Conservation (phyloP, 2,113 vertebrate species). For the Psammodynastes pulverulentus region DNA sequence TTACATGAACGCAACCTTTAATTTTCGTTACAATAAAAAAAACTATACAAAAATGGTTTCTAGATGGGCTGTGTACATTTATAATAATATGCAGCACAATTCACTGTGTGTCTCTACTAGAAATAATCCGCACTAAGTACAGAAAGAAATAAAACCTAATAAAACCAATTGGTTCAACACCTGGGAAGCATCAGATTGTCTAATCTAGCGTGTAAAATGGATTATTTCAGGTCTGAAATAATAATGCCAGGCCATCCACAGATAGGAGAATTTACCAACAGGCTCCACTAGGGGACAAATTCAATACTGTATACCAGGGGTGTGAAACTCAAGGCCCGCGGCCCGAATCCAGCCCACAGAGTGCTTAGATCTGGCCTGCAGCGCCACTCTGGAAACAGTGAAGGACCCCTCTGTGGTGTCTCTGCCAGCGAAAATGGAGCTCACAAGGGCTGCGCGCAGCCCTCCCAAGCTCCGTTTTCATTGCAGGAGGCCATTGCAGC, state of each 20-base stretch:
- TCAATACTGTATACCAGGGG: neutral
- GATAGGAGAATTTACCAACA: neutral
- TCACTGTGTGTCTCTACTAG: neutral
- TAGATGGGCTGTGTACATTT: neutral
- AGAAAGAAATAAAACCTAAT: neutral
- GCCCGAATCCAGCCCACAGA: too few species aligned
- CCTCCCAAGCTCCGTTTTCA: too few species aligned
- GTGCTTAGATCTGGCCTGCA: too few species aligned
- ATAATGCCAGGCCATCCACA: neutral
- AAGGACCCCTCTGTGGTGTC: too few species aligned
- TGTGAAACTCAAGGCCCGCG: too few species aligned
- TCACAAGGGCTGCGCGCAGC: too few species aligned
- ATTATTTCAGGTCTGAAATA: neutral
- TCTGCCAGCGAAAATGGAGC: too few species aligned
- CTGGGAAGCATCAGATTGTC: neutral
- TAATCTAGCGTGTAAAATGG: neutral
- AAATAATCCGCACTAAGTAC: neutral
- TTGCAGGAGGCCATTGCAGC: too few species aligned
- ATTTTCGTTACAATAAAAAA: neutral
- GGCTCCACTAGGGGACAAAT: neutral
- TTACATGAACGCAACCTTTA: neutral
- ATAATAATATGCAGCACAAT: neutral
- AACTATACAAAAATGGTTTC: neutral
- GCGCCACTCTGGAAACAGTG: too few species aligned
- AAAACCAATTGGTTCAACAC: neutral